Evolutionary conservation across 2,797 vertebrate species (phyloP), one percentile per base, ranked within the genome.

Genomic region (Diglossa cyanea): DNA sequence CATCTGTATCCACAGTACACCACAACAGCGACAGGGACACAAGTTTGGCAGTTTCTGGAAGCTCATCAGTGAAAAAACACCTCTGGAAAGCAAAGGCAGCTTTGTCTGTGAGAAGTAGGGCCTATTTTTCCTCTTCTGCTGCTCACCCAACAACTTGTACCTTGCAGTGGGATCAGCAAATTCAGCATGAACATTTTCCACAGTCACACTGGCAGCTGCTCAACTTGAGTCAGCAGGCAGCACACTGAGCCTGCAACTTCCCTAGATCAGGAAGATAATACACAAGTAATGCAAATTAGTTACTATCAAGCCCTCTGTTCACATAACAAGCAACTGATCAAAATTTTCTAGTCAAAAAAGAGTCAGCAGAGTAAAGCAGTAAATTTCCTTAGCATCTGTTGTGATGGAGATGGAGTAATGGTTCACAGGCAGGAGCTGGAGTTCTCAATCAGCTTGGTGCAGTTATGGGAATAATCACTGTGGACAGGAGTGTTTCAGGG

Each of bases 401-500:
- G 62, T 77, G 42, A 31, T 76, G 83, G 39, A 79, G 17, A 25
- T 57, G 80, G 66, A 74, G 84, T 26, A 88, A 63, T 73, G 54
- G 84, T 67, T 95, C 73, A 70, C 24, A 4, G 86, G 60, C 77
- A 94, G 74, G 45, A 90, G 71, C n/a, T 7, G 13, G 37, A 86
- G 58, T 7, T 95, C 75, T 96, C 96, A 70, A 33, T 74, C 50
- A 74, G 35, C 66, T 60, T 65, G 86, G 21, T 47, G 75, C 65
- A 75, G 70, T 28, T 78, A 65, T 53, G 61, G 35, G 48, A 95
- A 58, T 91, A 95, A 96, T 96, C 86, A 77, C 77, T 45, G 61
- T 39, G 83, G 74, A 47, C 83, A 92, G 40, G n/a, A 92, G 63
- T 24, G 42, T 74, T 90, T 83, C 90, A 87, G 90, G 54, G 89